A percentile compares a stretch with the other conserved stretches of the same genome.
Evolutionary conservation across 2,888 invertebrate species (phyloP).

Genomic region (Ormyrus pomaceus): DNA sequence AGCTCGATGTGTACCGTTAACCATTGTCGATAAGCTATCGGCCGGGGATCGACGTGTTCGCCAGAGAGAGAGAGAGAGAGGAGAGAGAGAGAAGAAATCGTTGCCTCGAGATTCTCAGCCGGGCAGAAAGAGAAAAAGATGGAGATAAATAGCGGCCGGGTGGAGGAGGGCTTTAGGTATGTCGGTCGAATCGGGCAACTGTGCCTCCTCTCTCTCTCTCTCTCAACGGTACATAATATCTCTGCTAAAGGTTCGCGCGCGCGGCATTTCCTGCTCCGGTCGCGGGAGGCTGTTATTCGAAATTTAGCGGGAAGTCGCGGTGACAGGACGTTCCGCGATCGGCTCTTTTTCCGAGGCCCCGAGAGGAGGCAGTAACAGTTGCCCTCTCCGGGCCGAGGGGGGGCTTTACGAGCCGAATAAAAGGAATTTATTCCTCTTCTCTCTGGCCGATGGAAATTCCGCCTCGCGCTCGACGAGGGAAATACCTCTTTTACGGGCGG

Average conservation of each 20-base stretch:
- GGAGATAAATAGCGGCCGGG: conserved; percentile 24
- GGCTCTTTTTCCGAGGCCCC: no score
- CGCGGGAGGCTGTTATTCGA: conserved; percentile 1
- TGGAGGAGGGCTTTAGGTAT: conserved; percentile 38
- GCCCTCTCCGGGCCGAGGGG: no score
- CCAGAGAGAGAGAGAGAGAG: no score
- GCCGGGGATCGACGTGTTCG: conserved; percentile 41
- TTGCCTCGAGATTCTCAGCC: conserved; percentile 38
- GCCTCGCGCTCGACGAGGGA: no score
- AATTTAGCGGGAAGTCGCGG: conserved; percentile 6
- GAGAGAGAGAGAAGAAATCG: conserved; percentile 38
- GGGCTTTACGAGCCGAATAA: no score
- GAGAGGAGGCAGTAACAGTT: no score
- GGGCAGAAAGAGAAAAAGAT: conserved; percentile 18
- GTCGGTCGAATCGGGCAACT: conserved; percentile 46
- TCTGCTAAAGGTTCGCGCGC: conserved; percentile 2
- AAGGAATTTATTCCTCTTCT: no score
- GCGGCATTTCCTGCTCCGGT: conserved; percentile 14
- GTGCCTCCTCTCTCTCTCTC: conserved; percentile 19
- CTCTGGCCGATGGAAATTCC: no score
- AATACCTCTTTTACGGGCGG: no score
- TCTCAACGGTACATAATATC: conserved; percentile 43
- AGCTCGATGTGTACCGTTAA: conserved; percentile 55
- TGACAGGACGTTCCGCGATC: no score
- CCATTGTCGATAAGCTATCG: conserved; percentile 57